phyloP scores from a whole-genome alignment of 2,113 vertebrate genomes.

The Dromaius novaehollandiae region DNA sequence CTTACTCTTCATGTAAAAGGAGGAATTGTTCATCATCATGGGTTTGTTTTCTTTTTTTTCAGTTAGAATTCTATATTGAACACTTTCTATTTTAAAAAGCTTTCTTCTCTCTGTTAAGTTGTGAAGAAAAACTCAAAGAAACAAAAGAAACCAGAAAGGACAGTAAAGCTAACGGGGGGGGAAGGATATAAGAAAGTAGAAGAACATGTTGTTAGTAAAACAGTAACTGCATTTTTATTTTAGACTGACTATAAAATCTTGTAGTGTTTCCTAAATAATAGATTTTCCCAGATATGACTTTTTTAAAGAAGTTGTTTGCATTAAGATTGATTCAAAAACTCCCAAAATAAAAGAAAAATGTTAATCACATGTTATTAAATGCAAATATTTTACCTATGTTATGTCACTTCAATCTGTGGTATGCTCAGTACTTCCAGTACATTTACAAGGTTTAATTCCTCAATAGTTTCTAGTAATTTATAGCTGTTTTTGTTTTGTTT shows the following conservation, averaged over 20 bases:
- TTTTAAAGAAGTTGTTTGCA: not conserved
- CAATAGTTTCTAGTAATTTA: not conserved
- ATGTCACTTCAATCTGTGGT: not conserved
- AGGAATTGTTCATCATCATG: not conserved
- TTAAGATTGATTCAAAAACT: not conserved
- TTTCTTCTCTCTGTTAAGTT: not conserved
- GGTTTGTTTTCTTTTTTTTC: not conserved
- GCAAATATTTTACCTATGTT: not conserved
- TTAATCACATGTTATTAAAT: not conserved
- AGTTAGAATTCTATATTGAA: not conserved
- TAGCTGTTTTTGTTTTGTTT: not conserved
- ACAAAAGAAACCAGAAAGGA: not conserved
- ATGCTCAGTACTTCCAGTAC: rapidly evolving
- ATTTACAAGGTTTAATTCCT: not conserved
- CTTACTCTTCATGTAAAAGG: not conserved
- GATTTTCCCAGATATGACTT: not conserved
- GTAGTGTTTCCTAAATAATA: not conserved
- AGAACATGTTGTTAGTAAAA: not conserved
- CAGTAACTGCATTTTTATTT: not conserved
- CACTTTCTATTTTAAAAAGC: not conserved
- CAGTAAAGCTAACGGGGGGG: not conserved
- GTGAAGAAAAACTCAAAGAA: not conserved
- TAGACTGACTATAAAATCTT: not conserved
- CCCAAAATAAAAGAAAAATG: not conserved
- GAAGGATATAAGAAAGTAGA: not conserved